A percentile compares a stretch with the other conserved stretches of the same genome.
Evolutionary conservation across 2,113 vertebrate genomes (phyloP).

Genomic region (Peromyscus maniculatus): DNA sequence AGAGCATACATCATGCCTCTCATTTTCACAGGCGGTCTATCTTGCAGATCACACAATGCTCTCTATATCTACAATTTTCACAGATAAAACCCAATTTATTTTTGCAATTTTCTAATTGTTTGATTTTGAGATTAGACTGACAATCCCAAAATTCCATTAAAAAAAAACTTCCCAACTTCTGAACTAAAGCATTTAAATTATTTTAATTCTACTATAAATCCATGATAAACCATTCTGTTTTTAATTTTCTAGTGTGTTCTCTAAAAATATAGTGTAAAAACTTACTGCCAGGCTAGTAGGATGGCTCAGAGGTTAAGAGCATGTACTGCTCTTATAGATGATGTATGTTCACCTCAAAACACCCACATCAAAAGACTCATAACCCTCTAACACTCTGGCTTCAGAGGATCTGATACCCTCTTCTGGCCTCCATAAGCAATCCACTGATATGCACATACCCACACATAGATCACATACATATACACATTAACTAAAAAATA

Average conservation of each 20-base stretch:
- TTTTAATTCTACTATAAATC: background rate
- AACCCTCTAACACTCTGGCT: background rate
- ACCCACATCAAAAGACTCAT: background rate
- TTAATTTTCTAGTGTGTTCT: background rate
- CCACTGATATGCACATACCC: background rate
- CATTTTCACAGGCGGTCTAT: background rate
- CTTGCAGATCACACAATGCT: background rate
- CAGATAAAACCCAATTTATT: background rate
- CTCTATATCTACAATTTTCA: background rate
- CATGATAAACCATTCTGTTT: background rate
- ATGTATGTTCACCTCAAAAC: background rate
- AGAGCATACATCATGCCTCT: background rate
- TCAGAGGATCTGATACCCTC: background rate
- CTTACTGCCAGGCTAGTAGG: background rate
- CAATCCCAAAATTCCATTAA: background rate
- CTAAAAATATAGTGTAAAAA: background rate
- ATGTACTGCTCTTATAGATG: background rate
- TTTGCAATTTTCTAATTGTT: background rate
- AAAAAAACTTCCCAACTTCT: conserved; percentile 4
- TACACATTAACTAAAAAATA: too few relatives aligned
- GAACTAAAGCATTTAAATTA: background rate
- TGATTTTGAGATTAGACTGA: background rate
- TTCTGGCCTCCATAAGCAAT: background rate
- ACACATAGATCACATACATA: background rate
- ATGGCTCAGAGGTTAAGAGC: background rate